These are phyloP conservation scores for Corvus moneduloides DNA, from an alignment of 2,113 vertebrate species.

Conservation along the genomic window DNA sequence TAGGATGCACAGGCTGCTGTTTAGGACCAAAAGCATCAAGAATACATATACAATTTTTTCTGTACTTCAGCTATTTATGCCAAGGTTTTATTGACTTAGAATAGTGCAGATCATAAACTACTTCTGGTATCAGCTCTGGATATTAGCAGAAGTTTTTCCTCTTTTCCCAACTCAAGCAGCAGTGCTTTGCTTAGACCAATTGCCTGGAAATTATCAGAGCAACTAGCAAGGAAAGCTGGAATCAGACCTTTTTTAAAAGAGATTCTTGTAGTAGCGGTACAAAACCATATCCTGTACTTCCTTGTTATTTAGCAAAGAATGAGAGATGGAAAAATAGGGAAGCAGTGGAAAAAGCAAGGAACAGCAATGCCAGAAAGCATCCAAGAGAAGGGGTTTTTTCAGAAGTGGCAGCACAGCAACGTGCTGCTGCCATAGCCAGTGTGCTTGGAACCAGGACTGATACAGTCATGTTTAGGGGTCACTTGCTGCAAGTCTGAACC, in stretches of 20 bases:
- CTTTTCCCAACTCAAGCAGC: not conserved
- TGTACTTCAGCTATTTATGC: not conserved
- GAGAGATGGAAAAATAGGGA: not conserved
- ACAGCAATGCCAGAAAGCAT: not conserved
- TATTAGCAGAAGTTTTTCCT: not conserved
- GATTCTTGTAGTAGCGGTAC: not conserved
- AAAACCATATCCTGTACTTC: not conserved
- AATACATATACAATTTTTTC: not conserved
- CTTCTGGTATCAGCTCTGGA: not conserved
- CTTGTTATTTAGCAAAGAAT: not conserved
- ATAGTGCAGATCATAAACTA: not conserved
- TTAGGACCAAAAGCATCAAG: not conserved
- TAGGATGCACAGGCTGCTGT: not conserved
- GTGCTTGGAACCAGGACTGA: not conserved
- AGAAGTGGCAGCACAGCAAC: not conserved
- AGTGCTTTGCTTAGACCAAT: not conserved
- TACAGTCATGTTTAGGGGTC: not conserved
- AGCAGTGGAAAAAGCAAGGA: not conserved
- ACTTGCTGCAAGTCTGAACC: accelerated
- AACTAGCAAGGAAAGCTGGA: not conserved
- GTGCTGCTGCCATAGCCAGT: not conserved
- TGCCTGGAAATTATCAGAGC: not conserved
- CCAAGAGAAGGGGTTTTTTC: not conserved
- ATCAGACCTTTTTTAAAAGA: not conserved
- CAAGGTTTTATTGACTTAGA: not conserved